A percentile compares a stretch with the other conserved stretches of the same genome.
phyloP scores from a whole-genome alignment of 2,113 vertebrate species.

The Gambusia holbrooki region DNA sequence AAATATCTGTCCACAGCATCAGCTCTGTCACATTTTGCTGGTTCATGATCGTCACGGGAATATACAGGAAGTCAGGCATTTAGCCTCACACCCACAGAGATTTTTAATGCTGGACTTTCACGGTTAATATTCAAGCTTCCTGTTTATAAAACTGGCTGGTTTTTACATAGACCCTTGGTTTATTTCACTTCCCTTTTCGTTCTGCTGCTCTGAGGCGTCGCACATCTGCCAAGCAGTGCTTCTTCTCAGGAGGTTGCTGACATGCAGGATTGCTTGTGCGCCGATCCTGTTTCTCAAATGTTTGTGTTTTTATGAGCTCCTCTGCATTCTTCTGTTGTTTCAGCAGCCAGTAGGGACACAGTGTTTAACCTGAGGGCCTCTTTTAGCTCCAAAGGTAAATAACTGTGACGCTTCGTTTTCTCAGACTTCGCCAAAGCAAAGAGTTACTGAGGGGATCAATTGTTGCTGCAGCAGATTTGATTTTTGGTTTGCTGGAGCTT shows the following conservation, averaged over 20 bases:
- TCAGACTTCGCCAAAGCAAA: conserved; percentile 22
- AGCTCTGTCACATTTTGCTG: background rate
- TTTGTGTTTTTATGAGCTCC: conserved; percentile 73
- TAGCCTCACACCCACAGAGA: conserved; percentile 9
- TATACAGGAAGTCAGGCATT: conserved; percentile 55
- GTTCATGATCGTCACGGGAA: conserved; percentile 50
- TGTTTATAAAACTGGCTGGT: background rate
- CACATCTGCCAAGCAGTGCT: conserved; percentile 43
- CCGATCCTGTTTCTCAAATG: conserved; percentile 62
- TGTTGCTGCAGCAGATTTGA: background rate
- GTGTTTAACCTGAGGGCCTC: conserved; percentile 36
- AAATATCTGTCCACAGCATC: background rate
- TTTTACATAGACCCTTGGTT: background rate
- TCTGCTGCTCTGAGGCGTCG: conserved; percentile 3
- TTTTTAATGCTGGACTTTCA: background rate
- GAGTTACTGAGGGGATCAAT: background rate
- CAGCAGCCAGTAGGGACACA: conserved; percentile 47
- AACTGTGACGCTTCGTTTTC: conserved; percentile 30
- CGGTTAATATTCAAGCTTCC: background rate
- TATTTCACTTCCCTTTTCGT: conserved; percentile 67
- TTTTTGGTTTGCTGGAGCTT: conserved; percentile 23
- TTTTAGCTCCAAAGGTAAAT: conserved; percentile 74
- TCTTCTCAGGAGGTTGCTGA: conserved; percentile 60
- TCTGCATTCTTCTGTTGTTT: conserved; percentile 61
- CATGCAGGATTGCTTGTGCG: conserved; percentile 33